Base-by-base conservation (phyloP, 92 coral and sea anemone species). In the Chrysogorgia sp. region DNA sequence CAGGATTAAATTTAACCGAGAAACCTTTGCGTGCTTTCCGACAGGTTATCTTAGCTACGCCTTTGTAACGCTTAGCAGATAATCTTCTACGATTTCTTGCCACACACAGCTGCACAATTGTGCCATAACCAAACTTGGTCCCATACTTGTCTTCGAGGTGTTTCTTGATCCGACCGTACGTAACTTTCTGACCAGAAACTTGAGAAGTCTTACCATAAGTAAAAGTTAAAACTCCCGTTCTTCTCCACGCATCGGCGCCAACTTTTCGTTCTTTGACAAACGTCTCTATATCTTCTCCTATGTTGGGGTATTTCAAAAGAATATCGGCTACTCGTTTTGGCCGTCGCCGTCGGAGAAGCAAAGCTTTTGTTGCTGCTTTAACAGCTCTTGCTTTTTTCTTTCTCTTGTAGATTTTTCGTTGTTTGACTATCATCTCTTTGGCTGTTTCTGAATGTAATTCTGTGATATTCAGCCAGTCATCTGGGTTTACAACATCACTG, bases 161-260 rank as follows among this genome's bases (percentile, higher is more conserved):
- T 35, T 75, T 81, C 43, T 86, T 82, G 41, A 86, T 81, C 22
- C 58, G 29, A 50, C 57, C 69, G 69, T 66, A 86, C 10, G 86
- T 67, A 22, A 79, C 86, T 43, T 86, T 70, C 49, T 77, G 71
- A 3, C 90, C 89, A 56, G 86, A 81, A n/a, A n/a, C n/a, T n/a
- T n/a, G n/a, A n/a, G n/a, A n/a, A 32, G 66, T 81, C n/a, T 78
- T 61, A 19, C 52, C 74, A 28, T 85, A 81, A 85, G 71, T 82
- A 53, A 85, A 85, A 45, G 89, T 85, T 31, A 69, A 40, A 40
- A 87, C 71, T 2, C 85, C 91, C 32, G 91, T 87, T 33, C 91
- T 63, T 29, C 86, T 75, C 88, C 92, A 88, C 22, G 88, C 86
- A 76, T 88, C 88, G 12, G 91, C 88, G 13, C 88, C 88, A 74